Conservation (phyloP, 2,888 invertebrate genomes). For the Cheilosia variabilis region DNA sequence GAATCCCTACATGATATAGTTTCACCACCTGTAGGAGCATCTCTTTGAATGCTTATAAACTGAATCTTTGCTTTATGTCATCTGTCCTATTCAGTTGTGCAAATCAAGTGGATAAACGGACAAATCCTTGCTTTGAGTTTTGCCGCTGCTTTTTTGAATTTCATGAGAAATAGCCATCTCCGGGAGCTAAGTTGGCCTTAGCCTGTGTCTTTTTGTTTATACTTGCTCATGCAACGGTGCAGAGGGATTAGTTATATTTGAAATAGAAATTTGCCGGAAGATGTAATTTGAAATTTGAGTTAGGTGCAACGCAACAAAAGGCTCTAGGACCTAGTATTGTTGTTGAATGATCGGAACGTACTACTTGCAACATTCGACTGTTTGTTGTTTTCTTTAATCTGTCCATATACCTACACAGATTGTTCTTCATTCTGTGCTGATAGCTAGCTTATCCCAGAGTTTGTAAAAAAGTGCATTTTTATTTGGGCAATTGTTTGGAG, state of each 20-base stretch:
- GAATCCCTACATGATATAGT: slow-evolving; percentile 62
- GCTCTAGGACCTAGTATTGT: slow-evolving; percentile 41
- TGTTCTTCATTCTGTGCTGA: no score
- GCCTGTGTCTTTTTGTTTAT: slow-evolving; percentile 58
- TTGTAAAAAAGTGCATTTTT: no score
- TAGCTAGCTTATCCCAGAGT: no score
- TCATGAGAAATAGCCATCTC: slow-evolving; percentile 52
- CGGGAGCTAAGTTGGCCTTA: slow-evolving; percentile 49
- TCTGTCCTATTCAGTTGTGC: slow-evolving; percentile 75
- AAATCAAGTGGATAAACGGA: slow-evolving; percentile 76
- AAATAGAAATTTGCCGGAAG: slow-evolving; percentile 67
- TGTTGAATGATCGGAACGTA: slow-evolving; percentile 5
- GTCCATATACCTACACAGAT: no score
- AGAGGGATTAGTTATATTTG: slow-evolving; percentile 41
- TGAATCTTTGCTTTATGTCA: slow-evolving; percentile 68
- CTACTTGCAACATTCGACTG: not conserved
- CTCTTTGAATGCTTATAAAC: slow-evolving; percentile 49
- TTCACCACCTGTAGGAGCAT: slow-evolving; percentile 68
- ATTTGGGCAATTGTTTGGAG: no score
- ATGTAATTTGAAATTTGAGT: slow-evolving; percentile 68
- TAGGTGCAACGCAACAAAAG: slow-evolving; percentile 67
- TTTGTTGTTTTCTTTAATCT: no score
- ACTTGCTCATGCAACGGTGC: slow-evolving; percentile 54
- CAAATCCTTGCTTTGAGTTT: slow-evolving; percentile 61
- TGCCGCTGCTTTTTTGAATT: slow-evolving; percentile 39